Percentiles rank a stretch among this genome's conserved stretches.
These are phyloP conservation scores for Carapus acus DNA, from an alignment of 2,797 vertebrate genomes.

Conservation along the genomic window DNA sequence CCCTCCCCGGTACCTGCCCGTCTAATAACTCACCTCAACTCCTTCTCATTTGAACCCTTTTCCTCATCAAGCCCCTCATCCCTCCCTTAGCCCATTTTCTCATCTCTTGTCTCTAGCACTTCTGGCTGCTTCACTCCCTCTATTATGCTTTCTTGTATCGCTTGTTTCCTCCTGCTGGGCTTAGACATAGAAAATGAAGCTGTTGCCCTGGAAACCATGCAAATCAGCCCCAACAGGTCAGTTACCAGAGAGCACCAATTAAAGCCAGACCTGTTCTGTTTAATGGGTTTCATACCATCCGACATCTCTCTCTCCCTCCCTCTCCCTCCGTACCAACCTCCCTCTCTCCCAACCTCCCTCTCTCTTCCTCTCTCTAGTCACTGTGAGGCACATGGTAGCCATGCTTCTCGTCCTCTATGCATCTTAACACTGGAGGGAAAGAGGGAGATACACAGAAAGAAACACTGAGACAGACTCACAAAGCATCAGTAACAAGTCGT, in stretches of 20 bases:
- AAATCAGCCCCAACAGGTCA: conserved; percentile 51
- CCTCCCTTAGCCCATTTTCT: background rate
- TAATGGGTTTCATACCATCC: conserved; percentile 44
- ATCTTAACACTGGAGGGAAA: too few relatives aligned
- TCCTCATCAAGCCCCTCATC: too few relatives aligned
- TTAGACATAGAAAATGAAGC: conserved; percentile 34
- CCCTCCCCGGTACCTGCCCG: too few relatives aligned
- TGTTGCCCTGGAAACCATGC: conserved; percentile 60
- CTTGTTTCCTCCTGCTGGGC: conserved; percentile 18
- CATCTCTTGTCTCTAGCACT: background rate
- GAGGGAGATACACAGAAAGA: too few relatives aligned
- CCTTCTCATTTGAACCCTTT: too few relatives aligned
- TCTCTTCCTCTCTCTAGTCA: too few relatives aligned
- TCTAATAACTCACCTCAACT: too few relatives aligned
- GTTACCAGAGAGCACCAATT: conserved; percentile 62
- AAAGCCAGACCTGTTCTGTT: conserved; percentile 44
- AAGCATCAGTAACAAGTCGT: too few relatives aligned
- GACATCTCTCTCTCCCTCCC: conserved; percentile 26
- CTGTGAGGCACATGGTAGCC: too few relatives aligned
- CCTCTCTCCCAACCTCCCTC: too few relatives aligned
- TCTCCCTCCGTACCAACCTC: conserved; percentile 5
- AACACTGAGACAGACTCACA: too few relatives aligned
- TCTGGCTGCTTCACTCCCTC: background rate
- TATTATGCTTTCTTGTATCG: background rate
- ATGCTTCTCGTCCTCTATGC: too few relatives aligned